Base-by-base conservation (phyloP, 2,113 vertebrate species). In the Phoenicopterus ruber region DNA sequence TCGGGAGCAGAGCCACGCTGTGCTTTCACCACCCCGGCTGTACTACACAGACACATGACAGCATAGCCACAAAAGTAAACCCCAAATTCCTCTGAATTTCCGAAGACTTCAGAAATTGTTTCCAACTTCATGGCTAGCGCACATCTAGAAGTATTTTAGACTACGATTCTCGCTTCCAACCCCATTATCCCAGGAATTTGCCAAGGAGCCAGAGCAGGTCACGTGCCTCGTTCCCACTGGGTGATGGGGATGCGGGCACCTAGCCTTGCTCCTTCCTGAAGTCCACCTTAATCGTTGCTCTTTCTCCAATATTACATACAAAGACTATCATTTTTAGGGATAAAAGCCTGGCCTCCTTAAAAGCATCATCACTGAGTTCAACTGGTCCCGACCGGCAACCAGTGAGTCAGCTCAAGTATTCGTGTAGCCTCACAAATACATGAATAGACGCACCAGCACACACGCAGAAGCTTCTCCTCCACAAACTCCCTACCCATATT, bases 151-250 rank as follows among this genome's bases (percentile, higher is more conserved):
- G 17, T 0, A 4, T 22, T 58, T 63, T 24, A 34, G 6, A 4
- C 25, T 7, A 0, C 1, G 2, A 5, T 29, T 46, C 67, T 29
- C 1, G 0, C 5, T 29, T 44, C 25, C 25, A 49, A 12, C 15
- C 14, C 36, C 0, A 0, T 59, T 77, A 6, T 12, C 25, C 40
- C 5, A 42, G 31, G 42, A 70, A 22, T 40, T 21, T 17, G 10
- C 49, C 18, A 5, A 54, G 58, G 20, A 50, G 17, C 14, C 61
- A 50, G 16, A 66, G 67, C 19, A 20, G 52, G 7, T 26, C 70
- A 28, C 0, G 0, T 17, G 17, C 47, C n/a, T 46, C 24, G 46
- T 31, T 76, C 32, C 52, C 44, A 4, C 22, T 0, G 13, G 34
- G 16, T 28, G 34, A 42, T 28, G 42, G 10, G 24, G 40, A 20